Conservation (phyloP, 2,888 invertebrate species). For the Melanargia galathea region DNA sequence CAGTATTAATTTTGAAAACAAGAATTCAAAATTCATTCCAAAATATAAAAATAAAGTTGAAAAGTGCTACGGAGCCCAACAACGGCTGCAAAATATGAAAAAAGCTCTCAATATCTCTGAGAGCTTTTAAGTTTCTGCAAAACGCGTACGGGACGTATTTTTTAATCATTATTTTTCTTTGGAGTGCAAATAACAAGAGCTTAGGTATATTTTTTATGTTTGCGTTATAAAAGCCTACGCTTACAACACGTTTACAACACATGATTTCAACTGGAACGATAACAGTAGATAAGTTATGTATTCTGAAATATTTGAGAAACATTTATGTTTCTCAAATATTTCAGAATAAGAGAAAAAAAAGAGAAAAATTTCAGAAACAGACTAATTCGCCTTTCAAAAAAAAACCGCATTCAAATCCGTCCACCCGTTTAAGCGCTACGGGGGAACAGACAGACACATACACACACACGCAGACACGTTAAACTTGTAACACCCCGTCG, state of each 20-base stretch:
- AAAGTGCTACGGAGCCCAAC: background rate
- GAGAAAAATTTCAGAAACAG: no score
- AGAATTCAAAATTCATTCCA: no score
- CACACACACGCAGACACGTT: no score
- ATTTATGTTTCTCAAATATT: no score
- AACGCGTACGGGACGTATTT: background rate
- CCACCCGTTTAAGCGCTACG: no score
- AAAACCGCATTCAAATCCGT: no score
- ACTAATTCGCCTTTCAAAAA: no score
- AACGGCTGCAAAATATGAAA: background rate
- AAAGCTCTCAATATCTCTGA: background rate
- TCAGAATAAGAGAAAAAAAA: no score
- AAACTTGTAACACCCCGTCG: no score
- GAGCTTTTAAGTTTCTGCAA: slow-evolving; percentile 4
- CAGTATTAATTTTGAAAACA: no score
- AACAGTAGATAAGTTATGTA: background rate
- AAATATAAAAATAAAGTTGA: background rate
- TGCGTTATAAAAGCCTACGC: slow-evolving; percentile 3
- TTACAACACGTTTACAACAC: background rate
- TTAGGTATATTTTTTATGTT: slow-evolving; percentile 2
- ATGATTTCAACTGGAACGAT: background rate
- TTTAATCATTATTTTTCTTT: slow-evolving; percentile 14
- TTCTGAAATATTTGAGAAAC: slow-evolving; percentile 8
- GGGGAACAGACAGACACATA: no score
- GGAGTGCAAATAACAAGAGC: slow-evolving; percentile 6